These are phyloP conservation scores for Intellagama lesueurii DNA, from an alignment of 2,797 vertebrate species.

Conservation along the genomic window DNA sequence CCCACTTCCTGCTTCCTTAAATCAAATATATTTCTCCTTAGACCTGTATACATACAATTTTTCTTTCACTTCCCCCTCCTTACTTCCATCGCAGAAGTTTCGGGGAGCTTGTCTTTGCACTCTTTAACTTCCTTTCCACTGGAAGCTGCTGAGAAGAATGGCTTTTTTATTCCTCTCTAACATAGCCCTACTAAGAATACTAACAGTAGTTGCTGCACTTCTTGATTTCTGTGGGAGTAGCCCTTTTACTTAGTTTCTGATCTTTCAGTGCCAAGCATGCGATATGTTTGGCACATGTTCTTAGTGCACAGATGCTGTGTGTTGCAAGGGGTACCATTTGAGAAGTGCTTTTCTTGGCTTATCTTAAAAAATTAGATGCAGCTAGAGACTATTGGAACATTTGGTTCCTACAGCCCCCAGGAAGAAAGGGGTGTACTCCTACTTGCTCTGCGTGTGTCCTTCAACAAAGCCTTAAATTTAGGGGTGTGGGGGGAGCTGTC, in stretches of 20 bases:
- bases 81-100: conserved; percentile 38
- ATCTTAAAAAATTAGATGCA: not conserved
- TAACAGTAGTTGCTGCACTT: conserved; percentile 41
- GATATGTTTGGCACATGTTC: not conserved
- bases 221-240: not conserved
- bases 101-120: conserved; percentile 26
- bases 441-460: rapidly evolving
- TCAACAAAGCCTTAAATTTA: not conserved
- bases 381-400: rapidly evolving
- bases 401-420: rapidly evolving
- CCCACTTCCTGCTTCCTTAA: not conserved
- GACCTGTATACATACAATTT: not conserved
- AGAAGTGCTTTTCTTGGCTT: not conserved
- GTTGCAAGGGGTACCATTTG: not conserved
- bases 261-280: conserved; percentile 1
- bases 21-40: conserved; percentile 57
- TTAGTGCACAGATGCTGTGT: rapidly evolving
- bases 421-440: no score
- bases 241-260: conserved; percentile 9
- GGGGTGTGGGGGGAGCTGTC: not conserved
- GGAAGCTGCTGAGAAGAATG: conserved; percentile 43
- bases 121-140: conserved; percentile 44
- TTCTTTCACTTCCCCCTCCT: conserved; percentile 47
- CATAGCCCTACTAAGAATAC: conserved; percentile 19
- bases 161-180: not conserved